Base-by-base conservation (phyloP, 2,113 vertebrate species). In the Cyphomyrus discorhynchus region DNA sequence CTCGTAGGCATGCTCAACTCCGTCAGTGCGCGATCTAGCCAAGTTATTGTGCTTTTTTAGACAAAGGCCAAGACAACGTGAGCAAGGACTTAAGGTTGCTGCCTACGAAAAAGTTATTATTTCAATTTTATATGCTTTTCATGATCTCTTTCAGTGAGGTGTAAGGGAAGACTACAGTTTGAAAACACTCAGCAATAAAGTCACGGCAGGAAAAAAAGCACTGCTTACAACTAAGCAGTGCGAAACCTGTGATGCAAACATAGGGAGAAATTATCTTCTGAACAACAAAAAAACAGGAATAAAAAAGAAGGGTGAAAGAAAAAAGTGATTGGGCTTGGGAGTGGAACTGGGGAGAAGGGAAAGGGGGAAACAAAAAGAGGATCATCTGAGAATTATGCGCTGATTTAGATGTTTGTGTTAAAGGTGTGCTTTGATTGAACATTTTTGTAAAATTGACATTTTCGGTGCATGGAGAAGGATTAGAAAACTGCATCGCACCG, bases 1-100 rank as follows among this genome's bases (percentile, higher is more conserved):
- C 42, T 84, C 19, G 19, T n/a, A 86, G 27, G 24, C 45, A 52
- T 86, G 49, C 27, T 86, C 49, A 86, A 86, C 85, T 86, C 46
- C 46, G 49, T 52, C 46, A 53, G 49, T 35, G 1, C 47, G 93
- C 94, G 39, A 84, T 47, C 82, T 17, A 50, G 85, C n/a, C 49
- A 86, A 86, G 7, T 89, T 47, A 93, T 74, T 52, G 47, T 94
- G 91, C 94, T 95, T 93, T 19, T 80, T 94, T 95, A 96, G 95
- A 96, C 95, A 96, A 96, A 96, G 95, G 94, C 95, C 93, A 94
- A 94, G 95, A 93, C 95, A 95, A 96, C 95, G 96, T 96, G 95
- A 96, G 31, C 96, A 92, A 17, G 93, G 15, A 52, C 39, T 35
- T 49, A 50, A 19, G 21, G 45, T 31, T 85, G n/a, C 45, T 85